Percentiles rank a stretch among this genome's conserved stretches.
These are phyloP conservation scores for Botia kubotai DNA, from an alignment of 2,797 vertebrate genomes.

Conservation along the genomic window DNA sequence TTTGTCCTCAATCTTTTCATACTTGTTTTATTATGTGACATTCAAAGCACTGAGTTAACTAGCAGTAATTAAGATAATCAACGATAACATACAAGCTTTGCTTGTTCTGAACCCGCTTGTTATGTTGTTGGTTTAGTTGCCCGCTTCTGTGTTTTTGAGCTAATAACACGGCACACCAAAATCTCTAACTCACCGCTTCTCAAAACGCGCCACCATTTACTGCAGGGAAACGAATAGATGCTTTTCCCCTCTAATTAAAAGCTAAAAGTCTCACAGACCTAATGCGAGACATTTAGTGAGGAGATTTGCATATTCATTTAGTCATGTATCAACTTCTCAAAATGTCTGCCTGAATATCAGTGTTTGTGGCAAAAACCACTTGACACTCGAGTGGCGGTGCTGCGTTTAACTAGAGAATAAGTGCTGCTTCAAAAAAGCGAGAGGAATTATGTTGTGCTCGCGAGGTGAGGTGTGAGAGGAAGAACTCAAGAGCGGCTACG, in stretches of 20 bases:
- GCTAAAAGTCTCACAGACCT: not conserved
- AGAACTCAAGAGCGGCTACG: not conserved
- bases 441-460: no score
- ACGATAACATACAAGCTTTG: no score
- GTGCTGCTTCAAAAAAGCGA: not conserved
- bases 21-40: no score
- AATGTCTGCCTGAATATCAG: not conserved
- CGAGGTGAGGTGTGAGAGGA: not conserved
- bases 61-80: no score
- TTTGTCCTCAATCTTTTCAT: no score
- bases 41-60: no score
- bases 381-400: not conserved
- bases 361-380: constrained; percentile 13
- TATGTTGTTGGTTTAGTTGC: no score
- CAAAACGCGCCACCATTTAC: not conserved
- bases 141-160: no score
- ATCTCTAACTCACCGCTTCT: not conserved
- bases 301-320: constrained; percentile 25
- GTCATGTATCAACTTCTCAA: constrained; percentile 4
- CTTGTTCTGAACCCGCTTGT: no score
- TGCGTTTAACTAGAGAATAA: not conserved
- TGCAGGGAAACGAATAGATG: not conserved
- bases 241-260: constrained; percentile 16
- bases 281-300: not conserved
- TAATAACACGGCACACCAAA: not conserved